These are phyloP conservation scores for Eupeodes luniger DNA, from an alignment of 2,888 invertebrate genomes.

Conservation along the genomic window DNA sequence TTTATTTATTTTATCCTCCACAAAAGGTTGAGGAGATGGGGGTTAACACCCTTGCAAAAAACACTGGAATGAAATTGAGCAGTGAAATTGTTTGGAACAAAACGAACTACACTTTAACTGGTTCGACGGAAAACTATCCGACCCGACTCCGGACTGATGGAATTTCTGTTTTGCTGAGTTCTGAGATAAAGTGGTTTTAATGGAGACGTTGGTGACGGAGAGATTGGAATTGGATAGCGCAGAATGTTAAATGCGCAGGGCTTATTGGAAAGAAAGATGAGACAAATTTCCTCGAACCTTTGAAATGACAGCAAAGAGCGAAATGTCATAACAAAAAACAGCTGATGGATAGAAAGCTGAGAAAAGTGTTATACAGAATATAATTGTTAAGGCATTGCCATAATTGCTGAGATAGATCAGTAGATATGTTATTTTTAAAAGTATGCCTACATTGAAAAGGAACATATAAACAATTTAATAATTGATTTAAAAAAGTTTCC, in stretches of 20 bases:
- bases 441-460: no score
- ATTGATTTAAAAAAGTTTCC: no score
- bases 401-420: not conserved
- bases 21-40: constrained; percentile 4
- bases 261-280: constrained; percentile 9
- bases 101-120: constrained; percentile 47
- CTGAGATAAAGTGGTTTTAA: not conserved
- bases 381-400: not conserved
- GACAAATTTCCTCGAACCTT: not conserved
- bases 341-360: constrained; percentile 24
- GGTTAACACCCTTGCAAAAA: constrained; percentile 38
- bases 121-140: constrained; percentile 48
- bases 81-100: not conserved
- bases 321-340: constrained; percentile 67
- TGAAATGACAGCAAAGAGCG: constrained; percentile 45
- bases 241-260: constrained; percentile 1
- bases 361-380: constrained; percentile 41
- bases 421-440: not conserved
- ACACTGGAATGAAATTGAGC: constrained; percentile 14
- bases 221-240: constrained; percentile 9
- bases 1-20: not conserved
- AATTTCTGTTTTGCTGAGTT: constrained; percentile 38
- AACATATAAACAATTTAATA: no score
- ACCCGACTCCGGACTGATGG: not conserved
- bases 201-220: not conserved